Evolutionary conservation across 53 echinoderm and acorn worm species (phyloP), one percentile per base, ranked within the genome.

Genomic region (Pentamera pediparva): DNA sequence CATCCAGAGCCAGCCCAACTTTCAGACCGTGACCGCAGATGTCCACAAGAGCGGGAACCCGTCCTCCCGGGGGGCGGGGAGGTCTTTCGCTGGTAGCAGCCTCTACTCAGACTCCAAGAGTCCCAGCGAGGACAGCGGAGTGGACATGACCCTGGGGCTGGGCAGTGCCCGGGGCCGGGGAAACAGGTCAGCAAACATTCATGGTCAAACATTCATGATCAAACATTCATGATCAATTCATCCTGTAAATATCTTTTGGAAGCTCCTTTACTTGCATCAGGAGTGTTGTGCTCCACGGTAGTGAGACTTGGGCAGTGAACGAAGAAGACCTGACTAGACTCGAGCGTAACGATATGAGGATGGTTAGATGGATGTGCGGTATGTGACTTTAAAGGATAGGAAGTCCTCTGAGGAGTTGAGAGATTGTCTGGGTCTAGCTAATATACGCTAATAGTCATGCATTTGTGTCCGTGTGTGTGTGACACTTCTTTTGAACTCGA

Each of bases 81-180:
- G 67, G 15, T 43, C 67, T 15, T 67, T 67, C 28, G 67, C 48
- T 0, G 67, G 67, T 25, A 67, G 67, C 15, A 67, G 67, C 30
- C 48, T 92, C 28, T 85, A 89, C 45, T 64, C 32, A 6, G 86
- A 82, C 30, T 85, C 78, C 0, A 94, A 94, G 54, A 94, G 94
- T 35, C 94, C 94, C 11, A 94, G 94, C 65, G 94, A 94, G 52
- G 94, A 94, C 59, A 94, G 94, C 37, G 94, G 94, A 1, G 89
- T 89, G 24, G 89, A 89, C 32, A 62, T 90, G 31, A 69, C 70
- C 3, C 40, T 91, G 41, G 80, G 75, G 48, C 74, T 74, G 47
- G 79, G 79, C 8, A 67, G 67, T 24, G 67, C 67, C 9, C 40
- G 67, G 30, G 45, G 67, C 18, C 30, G 67, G 27, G 45, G 27